Conservation (phyloP, 2,888 invertebrate genomes). For the Sphaerophoria rueppellii region DNA sequence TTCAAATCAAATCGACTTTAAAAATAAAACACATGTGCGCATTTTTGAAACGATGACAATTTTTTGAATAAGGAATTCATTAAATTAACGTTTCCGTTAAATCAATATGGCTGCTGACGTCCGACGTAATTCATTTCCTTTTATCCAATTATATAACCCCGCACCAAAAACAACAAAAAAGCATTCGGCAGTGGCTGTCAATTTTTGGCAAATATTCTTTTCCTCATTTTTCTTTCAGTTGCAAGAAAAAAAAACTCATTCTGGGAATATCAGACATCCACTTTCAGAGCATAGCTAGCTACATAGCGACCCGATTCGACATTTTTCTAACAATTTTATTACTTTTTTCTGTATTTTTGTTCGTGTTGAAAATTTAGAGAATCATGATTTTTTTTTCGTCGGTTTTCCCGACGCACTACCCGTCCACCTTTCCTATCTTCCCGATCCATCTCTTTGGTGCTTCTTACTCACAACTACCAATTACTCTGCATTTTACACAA, state of each 20-base stretch:
- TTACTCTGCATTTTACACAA: constrained; percentile 44
- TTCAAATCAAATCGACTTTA: background rate
- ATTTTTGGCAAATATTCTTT: constrained; percentile 61
- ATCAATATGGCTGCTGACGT: constrained; percentile 20
- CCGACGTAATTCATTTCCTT: constrained; percentile 46
- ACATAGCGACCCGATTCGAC: constrained; percentile 39
- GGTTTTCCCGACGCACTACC: constrained; percentile 16
- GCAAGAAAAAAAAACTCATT: background rate
- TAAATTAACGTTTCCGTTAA: constrained; percentile 31
- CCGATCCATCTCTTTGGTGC: background rate
- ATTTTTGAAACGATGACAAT: constrained; percentile 20
- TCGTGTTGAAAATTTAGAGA: background rate
- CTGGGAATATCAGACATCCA: constrained; percentile 23
- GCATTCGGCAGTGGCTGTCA: constrained; percentile 54
- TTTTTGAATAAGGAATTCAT: background rate
- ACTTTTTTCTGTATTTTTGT: constrained; percentile 35
- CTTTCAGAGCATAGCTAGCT: background rate
- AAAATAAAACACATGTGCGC: constrained; percentile 17
- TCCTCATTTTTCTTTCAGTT: constrained; percentile 35
- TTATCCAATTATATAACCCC: constrained; percentile 55
- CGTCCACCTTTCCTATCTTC: background rate
- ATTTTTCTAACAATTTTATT: constrained; percentile 63
- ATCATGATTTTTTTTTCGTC: constrained; percentile 18
- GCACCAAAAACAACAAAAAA: background rate
- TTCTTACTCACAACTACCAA: background rate